Percentiles rank a stretch among this genome's conserved stretches.
phyloP scores from a whole-genome alignment of 2,888 invertebrate genomes.

The Thymelicus lineola region DNA sequence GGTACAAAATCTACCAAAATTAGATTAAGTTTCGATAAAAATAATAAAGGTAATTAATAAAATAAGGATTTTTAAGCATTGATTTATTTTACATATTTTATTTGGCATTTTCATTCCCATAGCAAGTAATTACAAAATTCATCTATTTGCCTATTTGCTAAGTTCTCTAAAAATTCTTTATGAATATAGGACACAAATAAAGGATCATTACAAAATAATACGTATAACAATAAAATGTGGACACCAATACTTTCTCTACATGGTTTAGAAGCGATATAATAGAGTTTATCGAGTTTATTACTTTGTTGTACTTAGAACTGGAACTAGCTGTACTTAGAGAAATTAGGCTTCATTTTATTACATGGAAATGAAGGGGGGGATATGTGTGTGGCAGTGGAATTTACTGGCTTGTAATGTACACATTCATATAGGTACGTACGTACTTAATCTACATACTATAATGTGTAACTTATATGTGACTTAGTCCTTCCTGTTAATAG shows the following conservation, averaged over 20 bases:
- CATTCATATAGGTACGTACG: too few species aligned
- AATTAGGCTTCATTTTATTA: not conserved
- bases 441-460: too few species aligned
- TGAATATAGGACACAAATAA: not conserved
- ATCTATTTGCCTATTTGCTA: constrained; percentile 43
- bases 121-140: constrained; percentile 53
- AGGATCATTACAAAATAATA: not conserved
- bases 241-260: not conserved
- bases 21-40: not conserved
- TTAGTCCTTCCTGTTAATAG: too few species aligned
- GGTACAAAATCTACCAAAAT: not conserved
- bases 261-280: not conserved
- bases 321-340: too few species aligned
- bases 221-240: not conserved
- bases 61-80: constrained; percentile 57
- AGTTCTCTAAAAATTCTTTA: constrained; percentile 49
- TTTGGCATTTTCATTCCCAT: constrained; percentile 72
- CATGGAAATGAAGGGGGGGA: not conserved
- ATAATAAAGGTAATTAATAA: constrained; percentile 18
- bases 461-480: too few species aligned
- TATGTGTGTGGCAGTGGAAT: not conserved
- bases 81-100: constrained; percentile 71
- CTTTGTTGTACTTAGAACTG: too few species aligned
- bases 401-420: not conserved
- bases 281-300: too few species aligned